These are phyloP conservation scores for Porphyrio hochstetteri DNA, from an alignment of 2,113 vertebrate species.

Conservation along the genomic window DNA sequence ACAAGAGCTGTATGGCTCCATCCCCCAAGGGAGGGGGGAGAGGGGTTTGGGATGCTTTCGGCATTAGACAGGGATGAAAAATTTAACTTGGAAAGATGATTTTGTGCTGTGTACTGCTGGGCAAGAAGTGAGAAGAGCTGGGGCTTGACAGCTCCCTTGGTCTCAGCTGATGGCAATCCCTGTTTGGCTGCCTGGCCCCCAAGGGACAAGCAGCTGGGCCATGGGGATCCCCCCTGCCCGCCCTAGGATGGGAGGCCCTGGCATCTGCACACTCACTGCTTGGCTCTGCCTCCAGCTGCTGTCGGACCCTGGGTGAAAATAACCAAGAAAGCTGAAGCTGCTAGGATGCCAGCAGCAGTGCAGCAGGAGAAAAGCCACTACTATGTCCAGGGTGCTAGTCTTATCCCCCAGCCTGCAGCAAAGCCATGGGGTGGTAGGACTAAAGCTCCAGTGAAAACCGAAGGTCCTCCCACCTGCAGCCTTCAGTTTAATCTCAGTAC, in stretches of 20 bases:
- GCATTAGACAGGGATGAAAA: neutral
- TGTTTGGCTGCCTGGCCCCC: neutral
- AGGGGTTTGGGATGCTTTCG: neutral
- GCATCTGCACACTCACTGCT: neutral
- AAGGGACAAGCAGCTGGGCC: neutral
- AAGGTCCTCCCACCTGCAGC: neutral
- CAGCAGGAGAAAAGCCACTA: neutral
- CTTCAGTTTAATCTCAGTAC: neutral
- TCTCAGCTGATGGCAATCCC: neutral
- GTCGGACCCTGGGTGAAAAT: neutral
- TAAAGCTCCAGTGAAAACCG: neutral
- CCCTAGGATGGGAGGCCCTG: too few relatives aligned
- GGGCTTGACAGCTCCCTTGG: neutral
- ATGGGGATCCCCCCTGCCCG: neutral
- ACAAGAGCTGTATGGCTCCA: neutral
- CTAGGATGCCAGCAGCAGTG: neutral
- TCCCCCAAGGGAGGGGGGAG: neutral
- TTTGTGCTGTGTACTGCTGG: neutral
- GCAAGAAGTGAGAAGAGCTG: neutral
- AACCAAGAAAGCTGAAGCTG: neutral
- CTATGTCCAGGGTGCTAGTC: accelerated
- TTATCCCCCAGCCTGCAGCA: neutral
- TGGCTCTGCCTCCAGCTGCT: neutral
- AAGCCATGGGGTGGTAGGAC: neutral
- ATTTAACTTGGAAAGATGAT: neutral